Evolutionary conservation across 1,140 invertebrate species (phyloP).

Genomic region (Augochlora pura): DNA sequence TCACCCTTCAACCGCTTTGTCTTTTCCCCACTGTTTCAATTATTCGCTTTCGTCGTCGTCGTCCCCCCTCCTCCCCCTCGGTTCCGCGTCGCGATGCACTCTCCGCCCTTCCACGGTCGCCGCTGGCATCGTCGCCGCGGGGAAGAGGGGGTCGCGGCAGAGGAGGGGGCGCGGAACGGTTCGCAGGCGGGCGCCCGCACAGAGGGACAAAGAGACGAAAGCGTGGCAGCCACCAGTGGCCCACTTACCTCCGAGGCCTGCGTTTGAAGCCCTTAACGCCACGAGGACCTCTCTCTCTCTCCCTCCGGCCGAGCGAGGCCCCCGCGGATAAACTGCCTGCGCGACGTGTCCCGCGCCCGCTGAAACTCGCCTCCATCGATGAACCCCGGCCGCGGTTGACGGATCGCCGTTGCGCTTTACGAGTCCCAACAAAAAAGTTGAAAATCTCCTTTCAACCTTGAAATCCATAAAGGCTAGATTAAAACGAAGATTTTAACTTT

Average conservation of each 20-base stretch:
- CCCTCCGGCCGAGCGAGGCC: constrained; percentile 12
- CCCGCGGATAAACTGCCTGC: constrained; percentile 14
- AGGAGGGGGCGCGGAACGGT: too few species aligned
- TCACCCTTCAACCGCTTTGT: not conserved
- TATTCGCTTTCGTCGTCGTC: constrained; percentile 34
- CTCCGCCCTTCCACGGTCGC: too few species aligned
- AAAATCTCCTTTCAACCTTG: too few species aligned
- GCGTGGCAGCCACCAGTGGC: constrained; percentile 13
- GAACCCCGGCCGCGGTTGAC: constrained; percentile 2
- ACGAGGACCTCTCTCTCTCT: constrained; percentile 48
- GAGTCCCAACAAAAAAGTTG: too few species aligned
- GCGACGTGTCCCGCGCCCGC: not conserved
- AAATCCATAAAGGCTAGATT: too few species aligned
- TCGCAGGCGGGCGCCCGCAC: too few species aligned
- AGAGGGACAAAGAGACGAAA: not conserved
- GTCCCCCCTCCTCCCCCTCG: constrained; percentile 14
- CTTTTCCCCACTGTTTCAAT: constrained; percentile 37
- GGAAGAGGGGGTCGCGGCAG: not conserved
- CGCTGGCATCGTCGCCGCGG: too few species aligned
- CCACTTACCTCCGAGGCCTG: constrained; percentile 42
- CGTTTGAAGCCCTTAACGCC: constrained; percentile 49
- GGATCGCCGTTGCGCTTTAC: constrained; percentile 20
- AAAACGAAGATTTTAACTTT: too few species aligned
- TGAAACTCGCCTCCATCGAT: constrained; percentile 30
- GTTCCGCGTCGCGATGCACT: constrained; percentile 19